These are phyloP conservation scores for Melinaea menophilus DNA, from an alignment of 2,888 invertebrate genomes.

Conservation along the genomic window DNA sequence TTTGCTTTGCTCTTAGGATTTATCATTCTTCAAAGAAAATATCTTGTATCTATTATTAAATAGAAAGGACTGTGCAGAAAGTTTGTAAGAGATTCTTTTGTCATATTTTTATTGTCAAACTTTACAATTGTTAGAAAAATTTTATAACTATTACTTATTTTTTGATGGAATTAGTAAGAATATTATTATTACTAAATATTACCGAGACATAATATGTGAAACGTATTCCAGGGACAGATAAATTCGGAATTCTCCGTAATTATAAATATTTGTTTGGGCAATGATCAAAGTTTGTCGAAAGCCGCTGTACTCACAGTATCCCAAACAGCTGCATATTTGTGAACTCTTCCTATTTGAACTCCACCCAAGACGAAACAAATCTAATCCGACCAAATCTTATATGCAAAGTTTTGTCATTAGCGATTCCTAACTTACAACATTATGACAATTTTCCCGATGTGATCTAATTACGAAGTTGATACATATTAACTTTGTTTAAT, in stretches of 20 bases:
- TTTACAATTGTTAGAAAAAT: no score
- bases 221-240: background rate
- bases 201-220: background rate
- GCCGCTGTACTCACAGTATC: background rate
- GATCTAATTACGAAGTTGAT: slow-evolving; percentile 1
- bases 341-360: slow-evolving; percentile 9
- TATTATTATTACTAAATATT: no score
- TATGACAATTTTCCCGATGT: background rate
- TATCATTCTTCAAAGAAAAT: no score
- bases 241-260: background rate
- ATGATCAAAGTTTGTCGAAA: slow-evolving; percentile 20
- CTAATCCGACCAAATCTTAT: slow-evolving; percentile 12
- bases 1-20: no score
- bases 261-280: slow-evolving; percentile 9
- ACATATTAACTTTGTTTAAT: background rate
- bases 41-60: no score
- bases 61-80: no score
- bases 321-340: background rate
- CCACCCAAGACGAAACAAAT: slow-evolving; percentile 9
- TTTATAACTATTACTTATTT: no score
- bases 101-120: no score
- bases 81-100: no score
- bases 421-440: slow-evolving; percentile 8
- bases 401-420: slow-evolving; percentile 17
- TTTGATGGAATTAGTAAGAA: no score